Percentiles rank a stretch among this genome's conserved stretches.
These are phyloP conservation scores for Xenus cinereus DNA, from an alignment of 2,113 vertebrate genomes.

Conservation along the genomic window DNA sequence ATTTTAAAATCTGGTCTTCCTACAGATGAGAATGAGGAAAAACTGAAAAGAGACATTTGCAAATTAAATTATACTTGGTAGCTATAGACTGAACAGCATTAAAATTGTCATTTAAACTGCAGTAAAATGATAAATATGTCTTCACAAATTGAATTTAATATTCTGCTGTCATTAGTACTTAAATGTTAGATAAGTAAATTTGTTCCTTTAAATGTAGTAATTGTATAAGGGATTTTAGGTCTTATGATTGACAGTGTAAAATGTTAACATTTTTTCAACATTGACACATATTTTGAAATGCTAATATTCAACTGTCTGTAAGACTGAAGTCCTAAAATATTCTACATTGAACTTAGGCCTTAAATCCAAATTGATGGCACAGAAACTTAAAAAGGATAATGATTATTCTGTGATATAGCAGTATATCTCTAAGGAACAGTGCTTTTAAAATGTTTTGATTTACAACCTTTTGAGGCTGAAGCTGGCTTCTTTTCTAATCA, in stretches of 20 bases:
- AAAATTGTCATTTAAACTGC: neutral
- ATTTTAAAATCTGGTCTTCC: neutral
- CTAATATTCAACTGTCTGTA: conserved; percentile 3
- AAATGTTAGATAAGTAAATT: conserved; percentile 17
- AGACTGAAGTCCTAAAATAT: neutral
- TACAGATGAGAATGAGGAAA: neutral
- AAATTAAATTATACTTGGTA: conserved; percentile 37
- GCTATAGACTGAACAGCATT: neutral
- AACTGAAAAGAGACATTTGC: neutral
- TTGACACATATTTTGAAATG: conserved; percentile 21
- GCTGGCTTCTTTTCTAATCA: neutral
- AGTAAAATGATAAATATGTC: conserved; percentile 16
- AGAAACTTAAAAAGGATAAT: neutral
- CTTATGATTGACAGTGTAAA: conserved; percentile 16
- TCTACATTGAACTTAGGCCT: neutral
- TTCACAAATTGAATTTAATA: conserved; percentile 29
- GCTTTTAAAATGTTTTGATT: neutral
- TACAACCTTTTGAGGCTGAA: neutral
- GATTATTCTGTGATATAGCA: neutral
- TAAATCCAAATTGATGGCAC: neutral
- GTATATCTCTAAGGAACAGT: neutral
- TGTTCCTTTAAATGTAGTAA: neutral
- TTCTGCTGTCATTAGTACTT: conserved; percentile 18
- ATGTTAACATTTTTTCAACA: neutral
- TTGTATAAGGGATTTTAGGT: neutral